Percentiles rank a stretch among this genome's conserved stretches.
Evolutionary conservation across 1,140 invertebrate genomes (phyloP).

Genomic region (Steinernema feltiae): DNA sequence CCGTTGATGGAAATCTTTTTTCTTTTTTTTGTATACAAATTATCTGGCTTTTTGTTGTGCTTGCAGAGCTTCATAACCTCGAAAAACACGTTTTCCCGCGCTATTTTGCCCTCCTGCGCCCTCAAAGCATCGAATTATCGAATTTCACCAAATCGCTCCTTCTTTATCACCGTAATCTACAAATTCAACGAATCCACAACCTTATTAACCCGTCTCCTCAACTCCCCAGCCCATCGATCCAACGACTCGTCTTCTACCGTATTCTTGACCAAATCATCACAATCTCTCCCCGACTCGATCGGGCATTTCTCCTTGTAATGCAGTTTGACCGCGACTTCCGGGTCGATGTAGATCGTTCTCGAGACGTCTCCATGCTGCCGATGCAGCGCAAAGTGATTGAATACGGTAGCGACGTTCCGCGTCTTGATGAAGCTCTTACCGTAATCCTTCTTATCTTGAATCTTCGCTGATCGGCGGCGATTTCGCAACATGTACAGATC

Average conservation of each 20-base stretch:
- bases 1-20: no score
- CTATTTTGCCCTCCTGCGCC: no score
- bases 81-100: no score
- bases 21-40: no score
- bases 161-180: no score
- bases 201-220: constrained; percentile 28
- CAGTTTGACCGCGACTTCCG: constrained; percentile 76
- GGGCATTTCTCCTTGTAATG: constrained; percentile 88
- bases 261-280: constrained; percentile 24
- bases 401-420: constrained; percentile 82
- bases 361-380: constrained; percentile 63
- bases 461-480: constrained; percentile 58
- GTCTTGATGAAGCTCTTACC: constrained; percentile 68
- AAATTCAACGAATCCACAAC: constrained; percentile 6
- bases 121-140: no score
- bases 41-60: no score
- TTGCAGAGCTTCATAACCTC: no score
- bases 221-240: constrained; percentile 29
- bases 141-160: no score
- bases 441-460: constrained; percentile 28
- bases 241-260: constrained; percentile 35
- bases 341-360: constrained; percentile 65
- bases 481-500: constrained; percentile 50
- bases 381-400: constrained; percentile 81
- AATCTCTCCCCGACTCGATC: constrained; percentile 40